These are phyloP conservation scores for Ceratotherium simum DNA, from an alignment of 2,113 vertebrate species.

Conservation along the genomic window DNA sequence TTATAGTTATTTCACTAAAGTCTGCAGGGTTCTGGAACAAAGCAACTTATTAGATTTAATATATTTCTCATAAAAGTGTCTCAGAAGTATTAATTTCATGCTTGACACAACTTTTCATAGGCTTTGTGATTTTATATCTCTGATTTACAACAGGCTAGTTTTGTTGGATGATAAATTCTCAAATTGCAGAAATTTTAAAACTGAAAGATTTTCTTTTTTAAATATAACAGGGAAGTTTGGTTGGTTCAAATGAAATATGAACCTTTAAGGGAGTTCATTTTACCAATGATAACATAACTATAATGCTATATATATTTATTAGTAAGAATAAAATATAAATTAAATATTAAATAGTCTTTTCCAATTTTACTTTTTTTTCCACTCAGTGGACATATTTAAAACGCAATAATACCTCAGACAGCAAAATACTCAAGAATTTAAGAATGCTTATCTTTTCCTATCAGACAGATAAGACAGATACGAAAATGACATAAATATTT, in stretches of 20 bases:
- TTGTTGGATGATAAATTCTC: conserved; percentile 76
- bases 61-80: conserved; percentile 73
- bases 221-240: background rate
- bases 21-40: conserved; percentile 64
- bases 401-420: background rate
- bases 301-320: background rate
- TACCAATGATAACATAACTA: background rate
- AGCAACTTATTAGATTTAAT: conserved; percentile 69
- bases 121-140: conserved; percentile 69
- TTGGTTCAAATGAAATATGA: conserved; percentile 38
- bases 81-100: conserved; percentile 75
- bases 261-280: conserved; percentile 18
- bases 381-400: background rate
- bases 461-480: background rate
- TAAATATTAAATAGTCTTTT: background rate
- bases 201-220: conserved; percentile 42
- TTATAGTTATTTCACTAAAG: conserved; percentile 66
- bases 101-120: conserved; percentile 68
- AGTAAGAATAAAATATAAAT: background rate
- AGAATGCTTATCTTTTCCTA: background rate
- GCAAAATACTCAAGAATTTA: background rate
- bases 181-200: conserved; percentile 66
- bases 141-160: conserved; percentile 61
- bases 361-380: background rate
- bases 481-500: background rate